Base-by-base conservation (phyloP, 2,113 vertebrate genomes). In the Podocnemis expansa region DNA sequence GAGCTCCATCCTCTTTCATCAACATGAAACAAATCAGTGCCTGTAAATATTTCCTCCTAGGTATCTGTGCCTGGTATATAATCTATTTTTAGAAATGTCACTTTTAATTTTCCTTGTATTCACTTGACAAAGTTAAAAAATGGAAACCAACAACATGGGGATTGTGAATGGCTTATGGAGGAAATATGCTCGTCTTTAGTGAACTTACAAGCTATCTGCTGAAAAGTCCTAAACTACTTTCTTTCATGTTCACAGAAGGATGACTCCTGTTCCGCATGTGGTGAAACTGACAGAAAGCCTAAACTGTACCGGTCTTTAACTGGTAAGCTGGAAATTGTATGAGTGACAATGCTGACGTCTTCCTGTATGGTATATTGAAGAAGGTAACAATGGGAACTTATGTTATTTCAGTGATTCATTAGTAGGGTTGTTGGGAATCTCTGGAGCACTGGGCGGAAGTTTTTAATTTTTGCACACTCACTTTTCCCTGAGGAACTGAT, bases 301-400 rank as follows among this genome's bases (percentile, higher is more conserved):
- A 96, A 87, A 45, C 86, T 97, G 29, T 94, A 75, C 63, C 96
- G 93, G 41, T 98, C 97, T 80, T 78, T 97, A 76, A 97, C 96
- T 0, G 96, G 97, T 98, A 91, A 97, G 96, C 47, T n/a, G 91
- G 70, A 90, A 38, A 49, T 34, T 5, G 4, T 47, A 29, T 2
- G 89, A 76, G 19, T 52, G 34, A 87, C 2, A 3, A 21, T 1
- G 3, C 2, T 1, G 63, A 3, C 67, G 38, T 17, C 84, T 60
- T 78, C 2, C 43, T 58, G 49, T 0, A 0, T 27, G 78, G 29
- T 9, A 1, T 60, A 49, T 24, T 22, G 52, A 54, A 56, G 25
- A 29, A 29, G 84, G 25, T 47, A 73, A 6, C 45, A 43, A 34
- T 11, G 47, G 19, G 27, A 51, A 22, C 31, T 24, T 16, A 13